A percentile compares a stretch with the other conserved stretches of the same genome.
phyloP scores from a whole-genome alignment of 2,888 invertebrate species.

The Megamerina dolium region DNA sequence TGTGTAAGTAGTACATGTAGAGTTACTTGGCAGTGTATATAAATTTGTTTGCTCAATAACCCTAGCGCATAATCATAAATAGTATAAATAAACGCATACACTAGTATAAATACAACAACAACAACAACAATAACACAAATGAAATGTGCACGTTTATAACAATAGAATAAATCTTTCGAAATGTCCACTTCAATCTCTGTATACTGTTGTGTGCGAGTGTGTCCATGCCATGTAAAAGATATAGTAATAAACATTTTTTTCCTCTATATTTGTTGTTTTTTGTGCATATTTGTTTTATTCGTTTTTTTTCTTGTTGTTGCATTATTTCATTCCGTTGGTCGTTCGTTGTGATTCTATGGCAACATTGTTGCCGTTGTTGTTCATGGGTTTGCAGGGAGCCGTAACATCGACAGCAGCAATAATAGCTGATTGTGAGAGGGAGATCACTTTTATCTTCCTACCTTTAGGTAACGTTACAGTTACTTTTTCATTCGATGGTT shows the following conservation, averaged over 20 bases:
- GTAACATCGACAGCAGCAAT: constrained; percentile 2
- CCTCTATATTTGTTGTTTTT: background rate
- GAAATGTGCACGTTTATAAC: constrained; percentile 3
- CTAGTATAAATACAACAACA: constrained; percentile 12
- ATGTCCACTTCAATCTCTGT: constrained; percentile 20
- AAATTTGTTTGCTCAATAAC: constrained; percentile 28
- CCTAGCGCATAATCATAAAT: constrained; percentile 27
- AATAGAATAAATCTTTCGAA: constrained; percentile 17
- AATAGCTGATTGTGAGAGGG: background rate
- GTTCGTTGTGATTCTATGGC: no score
- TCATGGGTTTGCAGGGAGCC: background rate
- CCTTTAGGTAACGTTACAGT: no score
- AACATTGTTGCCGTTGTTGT: background rate
- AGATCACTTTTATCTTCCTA: background rate
- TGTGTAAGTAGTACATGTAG: no score
- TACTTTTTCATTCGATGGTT: no score
- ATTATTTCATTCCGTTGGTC: no score
- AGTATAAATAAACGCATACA: constrained; percentile 13
- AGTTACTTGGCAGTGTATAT: no score
- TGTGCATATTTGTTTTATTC: background rate
- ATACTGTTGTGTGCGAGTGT: no score
- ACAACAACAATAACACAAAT: constrained; percentile 7
- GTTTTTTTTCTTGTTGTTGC: background rate
- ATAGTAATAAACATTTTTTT: no score
- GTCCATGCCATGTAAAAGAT: constrained; percentile 14